phyloP scores from a whole-genome alignment of 2,888 invertebrate species.

The Blomia tropicalis region DNA sequence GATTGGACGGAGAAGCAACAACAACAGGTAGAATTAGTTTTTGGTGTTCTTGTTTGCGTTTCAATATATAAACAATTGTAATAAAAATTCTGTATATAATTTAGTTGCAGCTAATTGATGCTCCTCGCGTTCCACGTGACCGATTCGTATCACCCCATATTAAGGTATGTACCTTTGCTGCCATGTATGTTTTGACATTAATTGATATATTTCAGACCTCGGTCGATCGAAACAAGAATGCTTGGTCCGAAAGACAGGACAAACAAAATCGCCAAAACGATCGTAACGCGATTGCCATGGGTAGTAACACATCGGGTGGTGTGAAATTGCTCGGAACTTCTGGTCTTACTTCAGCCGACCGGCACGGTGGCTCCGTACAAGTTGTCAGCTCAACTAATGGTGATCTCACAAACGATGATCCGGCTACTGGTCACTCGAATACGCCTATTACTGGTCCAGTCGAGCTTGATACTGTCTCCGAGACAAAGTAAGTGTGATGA shows the following conservation, averaged over 20 bases:
- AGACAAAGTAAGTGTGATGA: slow-evolving; percentile 71
- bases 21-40: slow-evolving; percentile 39
- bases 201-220: not conserved
- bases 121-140: slow-evolving; percentile 14
- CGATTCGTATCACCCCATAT: slow-evolving; percentile 15
- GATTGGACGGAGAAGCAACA: slow-evolving; percentile 76
- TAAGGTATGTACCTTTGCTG: slow-evolving; percentile 1
- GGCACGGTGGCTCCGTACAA: slow-evolving; percentile 76
- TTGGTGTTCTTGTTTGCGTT: too few relatives aligned
- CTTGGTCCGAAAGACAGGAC: slow-evolving; percentile 19
- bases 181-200: not conserved
- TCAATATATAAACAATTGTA: too few relatives aligned
- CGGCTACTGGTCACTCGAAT: slow-evolving; percentile 88
- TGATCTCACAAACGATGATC: slow-evolving; percentile 83
- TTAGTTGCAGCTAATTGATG: slow-evolving; percentile 18
- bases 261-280: not conserved
- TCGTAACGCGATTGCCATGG: slow-evolving; percentile 14
- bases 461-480: slow-evolving; percentile 87
- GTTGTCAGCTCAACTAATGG: slow-evolving; percentile 96
- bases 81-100: not conserved
- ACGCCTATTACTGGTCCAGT: slow-evolving; percentile 85
- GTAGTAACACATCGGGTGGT: slow-evolving; percentile 17
- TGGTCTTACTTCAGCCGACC: slow-evolving; percentile 63
- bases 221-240: slow-evolving; percentile 17
- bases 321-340: slow-evolving; percentile 29